phyloP scores from a whole-genome alignment of 2,888 invertebrate species.

The Nomada lathburiana region DNA sequence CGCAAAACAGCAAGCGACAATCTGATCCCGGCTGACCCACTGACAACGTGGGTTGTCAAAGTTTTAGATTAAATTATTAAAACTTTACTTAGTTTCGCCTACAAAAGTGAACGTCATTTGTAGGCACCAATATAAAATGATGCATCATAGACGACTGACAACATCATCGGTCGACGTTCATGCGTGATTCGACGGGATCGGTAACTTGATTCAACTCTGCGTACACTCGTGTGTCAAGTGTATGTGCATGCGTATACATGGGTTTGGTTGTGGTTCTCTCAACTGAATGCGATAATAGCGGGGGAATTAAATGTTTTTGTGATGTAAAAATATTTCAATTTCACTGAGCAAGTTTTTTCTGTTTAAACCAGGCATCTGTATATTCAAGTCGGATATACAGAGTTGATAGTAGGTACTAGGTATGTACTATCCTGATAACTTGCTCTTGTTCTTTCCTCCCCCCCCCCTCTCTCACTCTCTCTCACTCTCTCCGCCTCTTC shows the following conservation, averaged over 20 bases:
- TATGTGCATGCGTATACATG: neutral
- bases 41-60: no score
- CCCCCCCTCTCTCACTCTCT: neutral
- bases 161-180: constrained; percentile 52
- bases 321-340: neutral
- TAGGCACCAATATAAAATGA: constrained; percentile 69
- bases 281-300: neutral
- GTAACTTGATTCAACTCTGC: constrained; percentile 2
- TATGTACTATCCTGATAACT: constrained; percentile 35
- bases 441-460: constrained; percentile 39
- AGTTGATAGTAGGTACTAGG: constrained; percentile 6
- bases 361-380: constrained; percentile 24
- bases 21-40: no score
- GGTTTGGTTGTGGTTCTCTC: neutral
- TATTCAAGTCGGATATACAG: constrained; percentile 20
- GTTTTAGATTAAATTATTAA: no score
- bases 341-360: neutral
- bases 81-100: no score
- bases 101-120: constrained; percentile 61
- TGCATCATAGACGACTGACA: constrained; percentile 59
- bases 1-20: constrained; percentile 49
- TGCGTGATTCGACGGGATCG: constrained; percentile 13
- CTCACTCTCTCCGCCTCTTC: neutral
- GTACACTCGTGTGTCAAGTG: no score
- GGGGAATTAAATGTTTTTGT: neutral